Evolutionary conservation across 37 sponge, comb jelly and placozoan species (phyloP).

Genomic region (Hormiphora californensis): DNA sequence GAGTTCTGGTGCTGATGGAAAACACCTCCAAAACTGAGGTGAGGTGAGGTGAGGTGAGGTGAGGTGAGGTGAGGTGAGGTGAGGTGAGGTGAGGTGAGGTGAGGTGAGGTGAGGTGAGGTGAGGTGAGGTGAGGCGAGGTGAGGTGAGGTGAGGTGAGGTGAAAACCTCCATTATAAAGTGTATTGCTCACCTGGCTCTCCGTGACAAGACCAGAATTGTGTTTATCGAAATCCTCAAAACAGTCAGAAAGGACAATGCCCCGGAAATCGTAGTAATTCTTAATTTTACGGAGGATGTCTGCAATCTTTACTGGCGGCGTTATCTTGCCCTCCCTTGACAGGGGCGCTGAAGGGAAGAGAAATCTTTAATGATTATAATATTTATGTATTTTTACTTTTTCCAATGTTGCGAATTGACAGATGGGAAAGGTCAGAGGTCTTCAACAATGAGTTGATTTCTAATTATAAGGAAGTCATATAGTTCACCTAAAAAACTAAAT

Average conservation of each 20-base stretch:
- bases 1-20: constrained; percentile 3
- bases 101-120: neutral
- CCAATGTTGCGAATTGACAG: too few species aligned
- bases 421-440: too few species aligned
- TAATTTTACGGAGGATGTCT: neutral
- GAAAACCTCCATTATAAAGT: too few species aligned
- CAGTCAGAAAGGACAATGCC: constrained; percentile 74
- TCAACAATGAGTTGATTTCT: too few species aligned
- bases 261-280: constrained; percentile 42
- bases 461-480: too few species aligned
- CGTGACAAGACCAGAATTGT: constrained; percentile 75
- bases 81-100: neutral
- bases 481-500: too few species aligned
- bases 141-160: neutral
- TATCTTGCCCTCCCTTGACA: too few species aligned
- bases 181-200: constrained; percentile 64
- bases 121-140: neutral
- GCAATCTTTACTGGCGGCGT: too few species aligned
- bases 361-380: too few species aligned
- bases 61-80: neutral
- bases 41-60: neutral
- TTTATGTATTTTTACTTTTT: too few species aligned
- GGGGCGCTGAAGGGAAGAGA: too few species aligned
- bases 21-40: constrained; percentile 36
- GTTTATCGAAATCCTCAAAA: constrained; percentile 82